Evolutionary conservation across 2,113 vertebrate genomes (phyloP).

Genomic region (Andinoacara biseriatus): DNA sequence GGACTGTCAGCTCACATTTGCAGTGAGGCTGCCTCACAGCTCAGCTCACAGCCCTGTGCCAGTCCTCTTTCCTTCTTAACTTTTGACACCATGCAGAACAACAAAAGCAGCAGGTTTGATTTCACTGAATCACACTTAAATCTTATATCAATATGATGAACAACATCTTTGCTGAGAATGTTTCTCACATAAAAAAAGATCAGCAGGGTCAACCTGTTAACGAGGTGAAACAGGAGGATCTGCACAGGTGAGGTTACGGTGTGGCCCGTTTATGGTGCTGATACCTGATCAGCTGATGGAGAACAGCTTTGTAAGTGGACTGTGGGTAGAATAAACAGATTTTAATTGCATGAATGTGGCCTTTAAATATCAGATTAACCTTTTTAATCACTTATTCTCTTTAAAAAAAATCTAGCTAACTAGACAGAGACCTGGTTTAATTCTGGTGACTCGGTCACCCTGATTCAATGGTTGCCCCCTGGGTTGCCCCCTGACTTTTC

Average conservation of each 20-base stretch:
- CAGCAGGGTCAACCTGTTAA: too few relatives aligned
- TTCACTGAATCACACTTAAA: neutral
- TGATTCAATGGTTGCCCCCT: neutral
- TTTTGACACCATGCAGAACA: neutral
- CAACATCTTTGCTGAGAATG: neutral
- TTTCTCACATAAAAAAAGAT: neutral
- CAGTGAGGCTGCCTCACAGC: neutral
- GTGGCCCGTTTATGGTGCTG: too few relatives aligned
- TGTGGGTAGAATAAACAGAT: neutral
- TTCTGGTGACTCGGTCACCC: neutral
- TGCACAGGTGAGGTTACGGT: neutral
- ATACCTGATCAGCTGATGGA: too few relatives aligned
- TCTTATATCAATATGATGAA: neutral
- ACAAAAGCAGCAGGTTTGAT: neutral
- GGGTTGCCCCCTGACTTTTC: neutral
- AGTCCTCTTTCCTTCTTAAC: neutral
- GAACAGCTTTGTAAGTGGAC: too few relatives aligned
- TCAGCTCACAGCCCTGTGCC: neutral
- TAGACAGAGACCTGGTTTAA: neutral
- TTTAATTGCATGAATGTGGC: neutral
- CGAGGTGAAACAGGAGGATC: neutral
- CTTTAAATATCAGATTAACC: neutral
- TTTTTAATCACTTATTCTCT: neutral
- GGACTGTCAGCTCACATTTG: fast-evolving
- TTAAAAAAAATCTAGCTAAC: neutral